These are phyloP conservation scores for Lutjanus erythropterus DNA, from an alignment of 2,113 vertebrate genomes.

Conservation along the genomic window DNA sequence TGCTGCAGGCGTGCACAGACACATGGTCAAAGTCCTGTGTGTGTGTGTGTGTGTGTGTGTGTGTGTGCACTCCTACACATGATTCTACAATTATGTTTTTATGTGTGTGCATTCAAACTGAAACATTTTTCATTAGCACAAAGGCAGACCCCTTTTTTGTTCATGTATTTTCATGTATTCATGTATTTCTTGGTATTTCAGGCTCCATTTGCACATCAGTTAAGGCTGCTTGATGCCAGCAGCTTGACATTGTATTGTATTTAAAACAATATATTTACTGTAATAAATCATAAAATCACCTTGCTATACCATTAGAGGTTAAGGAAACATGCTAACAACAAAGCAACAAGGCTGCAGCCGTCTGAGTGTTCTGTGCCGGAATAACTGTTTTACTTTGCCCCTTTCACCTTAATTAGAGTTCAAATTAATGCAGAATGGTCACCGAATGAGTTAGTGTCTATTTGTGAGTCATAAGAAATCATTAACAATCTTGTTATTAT, in stretches of 20 bases:
- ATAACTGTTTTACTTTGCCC: too few relatives aligned
- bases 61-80: neutral
- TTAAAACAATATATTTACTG: too few relatives aligned
- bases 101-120: constrained; percentile 30
- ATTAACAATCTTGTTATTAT: too few relatives aligned
- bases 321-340: too few relatives aligned
- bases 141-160: neutral
- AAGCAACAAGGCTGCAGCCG: too few relatives aligned
- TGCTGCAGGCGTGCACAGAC: constrained; percentile 42
- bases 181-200: constrained; percentile 26
- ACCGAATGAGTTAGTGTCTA: too few relatives aligned
- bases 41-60: neutral
- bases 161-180: constrained; percentile 31
- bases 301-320: too few relatives aligned
- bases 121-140: constrained; percentile 22
- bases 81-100: constrained; percentile 41
- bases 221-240: neutral
- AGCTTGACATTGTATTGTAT: neutral
- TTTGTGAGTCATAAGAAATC: too few relatives aligned
- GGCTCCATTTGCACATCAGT: neutral
- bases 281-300: too few relatives aligned
- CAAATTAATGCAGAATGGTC: too few relatives aligned
- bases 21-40: constrained; percentile 31
- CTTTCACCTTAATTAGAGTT: too few relatives aligned
- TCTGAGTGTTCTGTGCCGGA: too few relatives aligned